Evolutionary conservation across 2,888 invertebrate species (phyloP).

Genomic region (Ormyrus rosae): DNA sequence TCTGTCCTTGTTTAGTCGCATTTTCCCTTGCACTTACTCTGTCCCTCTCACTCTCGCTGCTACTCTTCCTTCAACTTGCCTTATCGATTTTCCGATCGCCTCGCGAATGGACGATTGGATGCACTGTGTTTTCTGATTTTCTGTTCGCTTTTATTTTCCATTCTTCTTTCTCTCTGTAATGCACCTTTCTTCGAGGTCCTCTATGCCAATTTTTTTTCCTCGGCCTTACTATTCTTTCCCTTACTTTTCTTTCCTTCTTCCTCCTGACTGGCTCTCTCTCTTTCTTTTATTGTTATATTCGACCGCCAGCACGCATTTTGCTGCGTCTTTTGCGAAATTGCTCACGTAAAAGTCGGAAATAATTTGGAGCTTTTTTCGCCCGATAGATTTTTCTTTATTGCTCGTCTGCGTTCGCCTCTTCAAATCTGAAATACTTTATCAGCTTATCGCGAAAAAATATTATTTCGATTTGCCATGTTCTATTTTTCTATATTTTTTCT

Average conservation of each 20-base stretch:
- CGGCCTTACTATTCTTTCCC: not conserved
- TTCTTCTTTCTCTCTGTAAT: slow-evolving; percentile 48
- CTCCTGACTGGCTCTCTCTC: not conserved
- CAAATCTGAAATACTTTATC: slow-evolving; percentile 30
- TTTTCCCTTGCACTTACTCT: slow-evolving; percentile 24
- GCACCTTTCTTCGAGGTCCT: slow-evolving; percentile 40
- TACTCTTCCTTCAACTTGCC: slow-evolving; percentile 50
- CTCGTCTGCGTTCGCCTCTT: slow-evolving; percentile 29
- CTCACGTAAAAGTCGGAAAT: slow-evolving; percentile 54
- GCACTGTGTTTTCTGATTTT: slow-evolving; percentile 55
- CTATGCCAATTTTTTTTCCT: slow-evolving; percentile 38
- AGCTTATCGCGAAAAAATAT: slow-evolving; percentile 29
- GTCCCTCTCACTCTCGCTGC: slow-evolving; percentile 18
- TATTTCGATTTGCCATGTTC: not conserved
- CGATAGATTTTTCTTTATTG: slow-evolving; percentile 52
- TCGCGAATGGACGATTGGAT: slow-evolving; percentile 51
- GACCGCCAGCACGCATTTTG: slow-evolving; percentile 24
- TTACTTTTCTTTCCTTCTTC: slow-evolving; percentile 3
- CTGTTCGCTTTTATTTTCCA: slow-evolving; percentile 47
- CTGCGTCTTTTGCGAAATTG: slow-evolving; percentile 51
- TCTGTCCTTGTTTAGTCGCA: slow-evolving; percentile 17
- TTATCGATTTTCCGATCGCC: slow-evolving; percentile 54
- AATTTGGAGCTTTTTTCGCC: slow-evolving; percentile 54
- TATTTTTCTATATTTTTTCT: no score
- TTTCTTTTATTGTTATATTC: slow-evolving; percentile 50